Percentiles rank a stretch among this genome's conserved stretches.
Conservation (phyloP, 2,113 vertebrate species). For the Hippocampus barbouri region DNA sequence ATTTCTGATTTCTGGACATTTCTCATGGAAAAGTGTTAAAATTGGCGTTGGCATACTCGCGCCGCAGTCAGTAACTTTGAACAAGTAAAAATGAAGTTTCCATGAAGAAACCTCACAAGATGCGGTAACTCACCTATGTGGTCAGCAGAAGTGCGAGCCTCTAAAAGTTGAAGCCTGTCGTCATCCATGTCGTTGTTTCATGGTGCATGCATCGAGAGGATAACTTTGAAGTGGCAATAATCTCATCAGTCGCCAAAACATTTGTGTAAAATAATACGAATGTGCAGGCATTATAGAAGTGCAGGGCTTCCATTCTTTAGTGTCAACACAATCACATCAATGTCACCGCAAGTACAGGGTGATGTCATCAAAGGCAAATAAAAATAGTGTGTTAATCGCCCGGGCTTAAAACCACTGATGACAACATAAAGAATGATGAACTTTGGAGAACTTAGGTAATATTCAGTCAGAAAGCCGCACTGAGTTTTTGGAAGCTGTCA, state of each 20-base stretch:
- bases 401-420: conserved; percentile 1
- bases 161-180: not conserved
- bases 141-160: not conserved
- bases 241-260: not conserved
- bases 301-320: not conserved
- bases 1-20: not conserved
- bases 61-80: not conserved
- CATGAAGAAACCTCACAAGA: not conserved
- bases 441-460: not conserved
- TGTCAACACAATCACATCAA: not conserved
- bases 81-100: not conserved
- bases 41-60: not conserved
- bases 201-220: not conserved
- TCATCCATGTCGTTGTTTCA: not conserved
- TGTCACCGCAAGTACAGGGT: conserved; percentile 1
- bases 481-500: not conserved
- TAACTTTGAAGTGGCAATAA: not conserved
- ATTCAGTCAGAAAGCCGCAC: not conserved
- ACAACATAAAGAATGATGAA: conserved; percentile 12
- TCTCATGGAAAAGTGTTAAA: not conserved
- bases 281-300: not conserved
- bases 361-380: conserved; percentile 15
- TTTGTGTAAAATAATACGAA: not conserved
- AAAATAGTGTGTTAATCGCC: not conserved
- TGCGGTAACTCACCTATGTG: not conserved